Evolutionary conservation across 2,113 vertebrate species (phyloP).

Genomic region (Morone saxatilis): DNA sequence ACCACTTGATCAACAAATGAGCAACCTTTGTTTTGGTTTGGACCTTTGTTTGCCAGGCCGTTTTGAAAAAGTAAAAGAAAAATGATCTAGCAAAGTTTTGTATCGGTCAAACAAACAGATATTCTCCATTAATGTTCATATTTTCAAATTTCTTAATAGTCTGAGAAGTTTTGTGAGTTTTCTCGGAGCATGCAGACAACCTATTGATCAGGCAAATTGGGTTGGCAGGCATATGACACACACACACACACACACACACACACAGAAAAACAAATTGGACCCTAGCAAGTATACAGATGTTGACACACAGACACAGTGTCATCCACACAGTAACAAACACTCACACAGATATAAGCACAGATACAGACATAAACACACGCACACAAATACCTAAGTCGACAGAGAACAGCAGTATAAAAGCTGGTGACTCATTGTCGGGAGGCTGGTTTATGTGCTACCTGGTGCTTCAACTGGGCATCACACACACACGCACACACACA

Average conservation of each 20-base stretch:
- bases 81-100: background rate
- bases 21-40: background rate
- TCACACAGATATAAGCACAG: background rate
- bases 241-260: conserved; percentile 8
- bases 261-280: conserved; percentile 32
- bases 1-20: too few species aligned
- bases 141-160: background rate
- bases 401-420: conserved; percentile 31
- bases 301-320: conserved; percentile 30
- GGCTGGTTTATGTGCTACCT: conserved; percentile 69
- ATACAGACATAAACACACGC: conserved; percentile 17
- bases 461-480: conserved; percentile 61
- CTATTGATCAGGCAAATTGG: background rate
- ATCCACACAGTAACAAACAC: conserved; percentile 33
- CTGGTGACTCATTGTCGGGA: conserved; percentile 67
- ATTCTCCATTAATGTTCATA: conserved; percentile 5
- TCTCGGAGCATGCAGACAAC: background rate
- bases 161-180: conserved; percentile 3
- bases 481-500: conserved; percentile 24
- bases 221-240: background rate
- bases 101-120: conserved; percentile 10
- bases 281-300: conserved; percentile 43
- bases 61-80: background rate
- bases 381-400: conserved; percentile 4
- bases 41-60: background rate